Evolutionary conservation across 2,113 vertebrate genomes (phyloP).

Genomic region (Rattus rattus): DNA sequence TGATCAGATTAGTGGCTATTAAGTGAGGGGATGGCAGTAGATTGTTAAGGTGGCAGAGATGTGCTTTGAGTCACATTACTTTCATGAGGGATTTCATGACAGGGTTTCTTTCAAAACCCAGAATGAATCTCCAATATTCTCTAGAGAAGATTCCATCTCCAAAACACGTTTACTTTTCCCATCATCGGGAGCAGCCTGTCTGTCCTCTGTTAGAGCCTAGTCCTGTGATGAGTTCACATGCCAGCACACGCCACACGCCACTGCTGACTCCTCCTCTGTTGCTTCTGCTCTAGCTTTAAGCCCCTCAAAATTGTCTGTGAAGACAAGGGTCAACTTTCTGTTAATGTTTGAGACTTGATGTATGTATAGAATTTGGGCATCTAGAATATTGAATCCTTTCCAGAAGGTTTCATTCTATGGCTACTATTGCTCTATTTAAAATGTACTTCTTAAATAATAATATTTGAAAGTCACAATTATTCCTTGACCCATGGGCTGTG

Average conservation of each 20-base stretch:
- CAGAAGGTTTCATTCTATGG: background rate
- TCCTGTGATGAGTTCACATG: fast-evolving
- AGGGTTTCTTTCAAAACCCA: background rate
- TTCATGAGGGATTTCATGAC: background rate
- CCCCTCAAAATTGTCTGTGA: background rate
- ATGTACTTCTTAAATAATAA: background rate
- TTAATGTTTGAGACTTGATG: background rate
- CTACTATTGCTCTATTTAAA: background rate
- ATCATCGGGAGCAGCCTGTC: background rate
- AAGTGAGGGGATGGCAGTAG: background rate
- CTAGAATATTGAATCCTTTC: background rate
- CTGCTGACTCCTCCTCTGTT: background rate
- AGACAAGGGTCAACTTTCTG: background rate
- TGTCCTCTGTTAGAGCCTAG: background rate
- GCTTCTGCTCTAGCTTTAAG: no score
- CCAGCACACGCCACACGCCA: background rate
- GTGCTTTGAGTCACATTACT: no score
- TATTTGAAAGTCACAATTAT: background rate
- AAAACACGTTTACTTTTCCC: background rate
- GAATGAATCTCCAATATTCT: background rate
- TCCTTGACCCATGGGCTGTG: background rate
- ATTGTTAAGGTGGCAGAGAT: background rate
- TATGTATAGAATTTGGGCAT: background rate
- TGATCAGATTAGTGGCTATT: background rate
- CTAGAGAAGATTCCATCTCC: background rate